Conservation (phyloP, 2,113 vertebrate species). For the Atrichornis clamosus region DNA sequence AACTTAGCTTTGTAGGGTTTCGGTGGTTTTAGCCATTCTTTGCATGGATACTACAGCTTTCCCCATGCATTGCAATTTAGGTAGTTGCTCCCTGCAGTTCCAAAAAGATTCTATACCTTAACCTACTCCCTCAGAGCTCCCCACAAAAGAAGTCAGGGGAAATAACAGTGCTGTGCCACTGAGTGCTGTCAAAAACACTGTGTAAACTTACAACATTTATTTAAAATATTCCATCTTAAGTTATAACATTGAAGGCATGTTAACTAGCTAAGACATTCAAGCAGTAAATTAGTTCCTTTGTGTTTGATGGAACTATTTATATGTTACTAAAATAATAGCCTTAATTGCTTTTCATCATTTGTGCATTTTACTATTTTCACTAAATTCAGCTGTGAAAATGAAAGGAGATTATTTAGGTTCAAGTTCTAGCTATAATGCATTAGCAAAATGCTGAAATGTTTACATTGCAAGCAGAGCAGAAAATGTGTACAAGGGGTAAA, state of each 20-base stretch:
- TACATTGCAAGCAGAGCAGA: background rate
- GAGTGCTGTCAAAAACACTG: background rate
- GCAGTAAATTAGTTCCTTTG: background rate
- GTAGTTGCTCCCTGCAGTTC: background rate
- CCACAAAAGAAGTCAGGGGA: background rate
- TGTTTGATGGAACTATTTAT: background rate
- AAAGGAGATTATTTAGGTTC: background rate
- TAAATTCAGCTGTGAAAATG: background rate
- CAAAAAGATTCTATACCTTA: background rate
- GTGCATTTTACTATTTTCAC: background rate
- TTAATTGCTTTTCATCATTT: conserved; percentile 1
- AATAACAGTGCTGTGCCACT: background rate
- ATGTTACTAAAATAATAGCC: background rate
- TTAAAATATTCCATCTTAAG: background rate
- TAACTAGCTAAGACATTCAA: background rate
- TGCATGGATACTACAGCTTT: background rate
- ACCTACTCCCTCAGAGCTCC: background rate
- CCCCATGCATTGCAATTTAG: background rate
- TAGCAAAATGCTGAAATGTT: background rate
- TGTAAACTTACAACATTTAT: background rate
- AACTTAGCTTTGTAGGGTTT: background rate
- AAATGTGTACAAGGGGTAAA: background rate
- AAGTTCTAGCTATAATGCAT: background rate
- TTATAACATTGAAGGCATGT: background rate
- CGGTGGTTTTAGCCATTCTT: background rate